These are phyloP conservation scores for Watsonalla cultraria DNA, from an alignment of 2,888 invertebrate species.

Conservation along the genomic window DNA sequence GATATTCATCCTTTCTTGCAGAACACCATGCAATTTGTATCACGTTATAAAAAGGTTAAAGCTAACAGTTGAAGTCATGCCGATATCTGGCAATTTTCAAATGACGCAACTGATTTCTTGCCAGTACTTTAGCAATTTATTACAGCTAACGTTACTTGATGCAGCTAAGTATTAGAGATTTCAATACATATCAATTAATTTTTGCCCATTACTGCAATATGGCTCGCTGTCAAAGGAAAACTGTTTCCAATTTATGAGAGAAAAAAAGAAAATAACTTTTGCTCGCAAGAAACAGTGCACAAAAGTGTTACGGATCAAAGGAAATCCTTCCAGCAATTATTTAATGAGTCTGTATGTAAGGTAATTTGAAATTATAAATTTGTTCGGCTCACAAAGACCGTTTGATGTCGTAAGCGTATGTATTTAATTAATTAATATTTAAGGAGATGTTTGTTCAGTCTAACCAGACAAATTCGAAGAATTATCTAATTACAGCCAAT, in stretches of 20 bases:
- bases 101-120: too few relatives aligned
- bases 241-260: not conserved
- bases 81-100: too few relatives aligned
- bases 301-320: conserved; percentile 1
- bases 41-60: too few relatives aligned
- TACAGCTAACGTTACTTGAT: too few relatives aligned
- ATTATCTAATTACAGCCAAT: not conserved
- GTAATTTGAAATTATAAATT: conserved; percentile 2
- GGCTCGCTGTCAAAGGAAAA: not conserved
- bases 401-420: conserved; percentile 1
- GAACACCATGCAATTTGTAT: too few relatives aligned
- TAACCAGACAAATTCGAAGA: conserved; percentile 1
- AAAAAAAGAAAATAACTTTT: not conserved
- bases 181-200: too few relatives aligned
- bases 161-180: too few relatives aligned
- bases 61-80: too few relatives aligned
- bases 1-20: too few relatives aligned
- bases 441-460: conserved; percentile 1
- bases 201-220: not conserved
- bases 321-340: conserved; percentile 2
- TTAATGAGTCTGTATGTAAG: conserved; percentile 2
- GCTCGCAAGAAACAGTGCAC: not conserved
- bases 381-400: conserved; percentile 1
- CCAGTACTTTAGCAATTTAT: too few relatives aligned
- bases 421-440: conserved; percentile 4